Evolutionary conservation across 2,113 vertebrate genomes (phyloP).

Genomic region (Furnarius figulus): DNA sequence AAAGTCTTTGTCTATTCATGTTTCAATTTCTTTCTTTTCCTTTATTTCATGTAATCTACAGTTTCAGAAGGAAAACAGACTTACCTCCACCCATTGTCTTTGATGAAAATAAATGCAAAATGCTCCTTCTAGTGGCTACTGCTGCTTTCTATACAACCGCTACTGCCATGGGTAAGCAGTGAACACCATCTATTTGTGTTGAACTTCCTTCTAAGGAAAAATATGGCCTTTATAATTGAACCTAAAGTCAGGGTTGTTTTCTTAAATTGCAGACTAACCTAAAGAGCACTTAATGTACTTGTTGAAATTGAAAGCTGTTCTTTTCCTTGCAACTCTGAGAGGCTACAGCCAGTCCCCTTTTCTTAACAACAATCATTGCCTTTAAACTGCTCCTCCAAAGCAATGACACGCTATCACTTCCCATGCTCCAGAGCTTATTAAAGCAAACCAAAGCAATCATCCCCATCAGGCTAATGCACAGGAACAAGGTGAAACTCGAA

Average conservation of each 20-base stretch:
- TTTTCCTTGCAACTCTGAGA: constrained; percentile 24
- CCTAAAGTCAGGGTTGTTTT: constrained; percentile 30
- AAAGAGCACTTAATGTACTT: constrained; percentile 68
- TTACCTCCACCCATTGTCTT: constrained; percentile 7
- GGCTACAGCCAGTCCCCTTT: constrained; percentile 45
- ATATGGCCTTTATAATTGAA: constrained; percentile 67
- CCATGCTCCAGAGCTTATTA: constrained; percentile 53
- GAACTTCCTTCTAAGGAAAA: constrained; percentile 22
- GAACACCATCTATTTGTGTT: neutral
- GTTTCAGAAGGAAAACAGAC: constrained; percentile 70
- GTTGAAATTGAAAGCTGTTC: constrained; percentile 60
- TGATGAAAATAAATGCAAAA: constrained; percentile 61
- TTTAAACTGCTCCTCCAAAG: constrained; percentile 58
- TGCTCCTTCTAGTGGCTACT: constrained; percentile 63
- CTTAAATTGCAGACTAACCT: constrained; percentile 62
- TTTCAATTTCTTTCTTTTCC: constrained; percentile 60
- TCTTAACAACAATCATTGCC: constrained; percentile 21
- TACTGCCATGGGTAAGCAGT: neutral
- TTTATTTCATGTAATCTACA: constrained; percentile 68
- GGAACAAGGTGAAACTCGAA: constrained; percentile 71
- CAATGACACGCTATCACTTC: constrained; percentile 35
- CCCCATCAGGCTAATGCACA: constrained; percentile 28
- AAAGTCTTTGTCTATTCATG: constrained; percentile 76
- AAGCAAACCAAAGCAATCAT: constrained; percentile 53
- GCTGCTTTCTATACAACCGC: neutral